Conservation (phyloP, 2,113 vertebrate species). For the Orycteropus afer region DNA sequence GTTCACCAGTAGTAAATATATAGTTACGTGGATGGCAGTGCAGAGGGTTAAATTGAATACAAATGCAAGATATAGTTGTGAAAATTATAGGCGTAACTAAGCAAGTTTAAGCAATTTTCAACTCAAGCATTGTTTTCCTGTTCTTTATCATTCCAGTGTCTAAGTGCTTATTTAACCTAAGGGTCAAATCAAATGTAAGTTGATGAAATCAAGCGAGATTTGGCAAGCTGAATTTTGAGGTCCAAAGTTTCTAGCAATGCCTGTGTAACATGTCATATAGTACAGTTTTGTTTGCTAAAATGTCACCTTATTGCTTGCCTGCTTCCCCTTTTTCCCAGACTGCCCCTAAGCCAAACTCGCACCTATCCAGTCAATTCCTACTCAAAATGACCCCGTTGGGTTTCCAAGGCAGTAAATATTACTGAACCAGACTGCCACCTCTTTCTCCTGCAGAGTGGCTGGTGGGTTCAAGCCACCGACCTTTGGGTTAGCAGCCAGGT, state of each 20-base stretch:
- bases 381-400: too few relatives aligned
- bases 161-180: conserved; percentile 20
- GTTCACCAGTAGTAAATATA: too few relatives aligned
- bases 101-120: conserved; percentile 19
- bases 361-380: too few relatives aligned
- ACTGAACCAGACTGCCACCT: too few relatives aligned
- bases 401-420: too few relatives aligned
- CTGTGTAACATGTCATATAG: not conserved
- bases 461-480: too few relatives aligned
- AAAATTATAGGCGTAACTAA: too few relatives aligned
- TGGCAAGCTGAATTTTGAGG: conserved; percentile 27
- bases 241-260: not conserved
- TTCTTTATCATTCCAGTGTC: not conserved
- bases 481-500: too few relatives aligned
- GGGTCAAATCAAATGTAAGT: conserved; percentile 10
- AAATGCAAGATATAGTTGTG: too few relatives aligned
- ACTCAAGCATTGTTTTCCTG: conserved; percentile 33
- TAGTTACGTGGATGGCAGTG: too few relatives aligned
- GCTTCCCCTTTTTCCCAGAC: not conserved
- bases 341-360: not conserved
- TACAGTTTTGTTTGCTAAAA: not conserved
- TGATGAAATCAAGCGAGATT: conserved; percentile 16
- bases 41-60: too few relatives aligned
- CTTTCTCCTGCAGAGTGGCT: too few relatives aligned
- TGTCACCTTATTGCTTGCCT: not conserved